Evolutionary conservation across 2,113 vertebrate species (phyloP), one percentile per base, ranked within the genome.

Genomic region (Gymnorhina tibicen): DNA sequence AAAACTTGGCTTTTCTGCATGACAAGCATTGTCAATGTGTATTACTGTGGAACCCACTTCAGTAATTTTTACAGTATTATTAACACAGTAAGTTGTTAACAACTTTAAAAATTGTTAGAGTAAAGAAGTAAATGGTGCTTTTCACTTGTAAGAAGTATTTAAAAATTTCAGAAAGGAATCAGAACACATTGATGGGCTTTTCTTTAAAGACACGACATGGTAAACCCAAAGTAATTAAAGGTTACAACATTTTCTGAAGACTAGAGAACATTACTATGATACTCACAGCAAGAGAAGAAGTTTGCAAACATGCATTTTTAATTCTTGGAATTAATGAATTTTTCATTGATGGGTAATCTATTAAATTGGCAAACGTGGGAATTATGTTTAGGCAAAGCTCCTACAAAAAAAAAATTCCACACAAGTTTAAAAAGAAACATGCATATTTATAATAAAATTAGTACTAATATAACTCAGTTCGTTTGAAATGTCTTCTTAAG

Each of bases 271-370:
- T 85, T 35, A 72, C 47, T 41, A 67, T 27, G 44, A 82, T 97
- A 98, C 99, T 99, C 98, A 99, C 99, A 90, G 99, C 99, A 81
- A 99, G 98, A 62, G 99, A 99, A 90, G 99, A 99, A 5, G 99
- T 99, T 97, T 99, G 99, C 39, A 99, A 98, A 97, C 99, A 99
- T 56, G 99, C 99, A 49, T 98, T 98, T 98, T 99, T 99, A 98
- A 99, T 99, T 92, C 99, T 99, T 95, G 99, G 99, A 97, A 99
- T 99, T 95, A 99, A 98, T 62, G 99, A 98, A 95, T 99, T 99
- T 98, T 99, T 99, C 99, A 99, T 99, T 88, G 99, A 99, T 21
- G 99, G 99, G 87, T 99, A 99, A 90, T 99, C 99, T 90, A 99
- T 99, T 96, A 99, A 98, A 98, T 99, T 99, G 97, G 99, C 99